Base-by-base conservation (phyloP, 1,140 invertebrate species). In the Anastatus disparis region DNA sequence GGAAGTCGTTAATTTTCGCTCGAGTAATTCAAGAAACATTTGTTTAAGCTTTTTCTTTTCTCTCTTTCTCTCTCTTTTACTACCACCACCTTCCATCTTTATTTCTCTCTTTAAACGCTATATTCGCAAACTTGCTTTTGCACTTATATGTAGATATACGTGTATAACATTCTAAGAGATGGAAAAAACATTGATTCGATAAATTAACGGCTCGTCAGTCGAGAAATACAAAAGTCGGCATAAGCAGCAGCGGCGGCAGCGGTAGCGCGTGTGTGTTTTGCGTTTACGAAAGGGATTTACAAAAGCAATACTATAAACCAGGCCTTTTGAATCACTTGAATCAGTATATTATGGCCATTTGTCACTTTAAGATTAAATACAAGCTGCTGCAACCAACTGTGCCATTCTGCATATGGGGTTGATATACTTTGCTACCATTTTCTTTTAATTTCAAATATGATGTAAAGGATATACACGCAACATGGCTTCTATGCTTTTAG, bases 311-410 rank as follows among this genome's bases (percentile, higher is more conserved):
- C n/a, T n/a, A n/a, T n/a, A n/a, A n/a, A n/a, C n/a, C n/a, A n/a
- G n/a, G n/a, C n/a, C n/a, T n/a, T n/a, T 76, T 64, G 72, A 76
- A 38, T 70, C 75, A 65, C n/a, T 58, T 56, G 48, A 74, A 70
- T 74, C 74, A 71, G n/a, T n/a, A n/a, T n/a, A n/a, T n/a, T n/a
- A n/a, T n/a, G n/a, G 35, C 68, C 73, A 75, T 75, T 76, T 76
- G 73, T 76, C 73, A 75, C 71, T 65, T 44, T 58, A 53, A 74
- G 75, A 76, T 76, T 74, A 76, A 74, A 76, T 64, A 22, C 66
- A 44, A 72, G 72, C n/a, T n/a, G n/a, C n/a, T n/a, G n/a, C n/a
- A 68, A 59, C 70, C 44, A 61, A 61, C 44, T 61, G 56, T 55
- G 44, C 24, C 31, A 38, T 13, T 13, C 24, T 35, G 50, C 35